Evolutionary conservation across 2,797 vertebrate species (phyloP).

Genomic region (Helarctos malayanus): DNA sequence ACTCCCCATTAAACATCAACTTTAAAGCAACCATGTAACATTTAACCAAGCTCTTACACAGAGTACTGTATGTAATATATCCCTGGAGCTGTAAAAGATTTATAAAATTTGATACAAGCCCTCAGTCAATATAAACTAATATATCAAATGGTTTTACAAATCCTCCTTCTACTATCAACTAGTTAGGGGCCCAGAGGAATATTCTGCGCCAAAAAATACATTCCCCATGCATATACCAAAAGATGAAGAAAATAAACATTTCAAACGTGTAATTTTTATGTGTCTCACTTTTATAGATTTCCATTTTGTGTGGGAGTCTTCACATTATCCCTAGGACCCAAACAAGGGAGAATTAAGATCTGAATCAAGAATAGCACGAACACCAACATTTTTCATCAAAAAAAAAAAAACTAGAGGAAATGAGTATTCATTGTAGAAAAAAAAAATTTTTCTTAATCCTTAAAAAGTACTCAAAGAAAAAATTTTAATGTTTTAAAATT

Average conservation of each 20-base stretch:
- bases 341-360: neutral
- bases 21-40: neutral
- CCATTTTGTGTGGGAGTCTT: neutral
- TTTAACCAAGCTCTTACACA: neutral
- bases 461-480: neutral
- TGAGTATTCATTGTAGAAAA: neutral
- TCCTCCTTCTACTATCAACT: constrained; percentile 3
- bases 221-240: neutral
- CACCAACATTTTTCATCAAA: neutral
- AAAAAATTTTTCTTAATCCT: neutral
- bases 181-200: neutral
- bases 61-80: neutral
- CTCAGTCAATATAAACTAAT: constrained; percentile 7
- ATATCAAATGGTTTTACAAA: neutral
- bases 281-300: neutral
- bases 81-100: neutral
- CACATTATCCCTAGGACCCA: neutral
- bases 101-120: neutral
- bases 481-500: constrained; percentile 24
- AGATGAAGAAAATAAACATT: neutral
- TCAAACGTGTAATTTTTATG: neutral
- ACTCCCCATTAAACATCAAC: neutral
- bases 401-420: neutral
- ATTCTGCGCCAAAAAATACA: neutral
- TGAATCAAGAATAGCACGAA: neutral